Base-by-base conservation (phyloP, 1,140 invertebrate genomes). In the Euborellia annulipes region DNA sequence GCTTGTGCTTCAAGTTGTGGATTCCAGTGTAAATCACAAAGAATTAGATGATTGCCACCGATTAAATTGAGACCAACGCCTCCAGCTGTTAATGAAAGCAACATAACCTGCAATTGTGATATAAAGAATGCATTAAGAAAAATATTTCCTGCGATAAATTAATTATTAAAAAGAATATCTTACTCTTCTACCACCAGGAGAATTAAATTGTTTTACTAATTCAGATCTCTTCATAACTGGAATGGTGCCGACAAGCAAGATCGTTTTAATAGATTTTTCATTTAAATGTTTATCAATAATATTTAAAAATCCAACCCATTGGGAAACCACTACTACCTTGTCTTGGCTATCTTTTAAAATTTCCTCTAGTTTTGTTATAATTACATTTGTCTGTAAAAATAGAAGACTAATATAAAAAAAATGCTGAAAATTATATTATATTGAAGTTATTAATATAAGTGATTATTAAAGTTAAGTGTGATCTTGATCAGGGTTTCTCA, bases 11-110 rank as follows among this genome's bases (percentile, higher is more conserved):
- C 90, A 18, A 94, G 65, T 54, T 93, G 88, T 0, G 90, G 91
- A 70, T 96, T 96, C 90, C 91, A 96, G 62, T 95, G 90, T 41
- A 89, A 68, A 63, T 96, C 92, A 2, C 92, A 55, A 3, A 97
- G 57, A 36, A 95, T 75, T 8, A 97, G 65, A 64, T 94, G 85
- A 69, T 89, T 94, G 0, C 75, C 91, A 16, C 89, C 89, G 47
- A 87, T 72, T 19, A 95, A 64, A 67, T 95, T 94, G 3, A 94
- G 65, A 8, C 90, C 90, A 34, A 92, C 87, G 19, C 90, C 90
- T 41, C 91, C 91, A 46, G 89, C 88, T 39, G 76, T 80, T 40
- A 95, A 64, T 0, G 89, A 93, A 0, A 95, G 63, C 20, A 94
- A 62, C 54, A 94, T 68, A 23, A 89, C 66, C 67, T 75, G 56